Percentiles rank a stretch among this genome's conserved stretches.
phyloP scores from a whole-genome alignment of 2,113 vertebrate genomes.

The Neotoma lepida region DNA sequence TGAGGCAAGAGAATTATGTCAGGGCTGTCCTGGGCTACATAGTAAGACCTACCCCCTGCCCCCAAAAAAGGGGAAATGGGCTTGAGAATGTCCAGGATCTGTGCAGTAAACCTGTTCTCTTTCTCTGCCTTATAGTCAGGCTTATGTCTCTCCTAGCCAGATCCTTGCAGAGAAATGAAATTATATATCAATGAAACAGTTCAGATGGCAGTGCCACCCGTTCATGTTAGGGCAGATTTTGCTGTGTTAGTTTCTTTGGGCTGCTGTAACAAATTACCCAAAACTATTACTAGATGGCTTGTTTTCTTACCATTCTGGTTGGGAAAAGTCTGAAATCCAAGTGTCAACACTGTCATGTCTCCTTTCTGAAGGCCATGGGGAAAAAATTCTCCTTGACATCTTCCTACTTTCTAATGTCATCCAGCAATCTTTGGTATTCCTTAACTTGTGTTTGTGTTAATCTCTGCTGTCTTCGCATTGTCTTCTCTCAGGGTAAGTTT shows the following conservation, averaged over 20 bases:
- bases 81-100: not conserved
- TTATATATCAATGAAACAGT: not conserved
- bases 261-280: not conserved
- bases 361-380: not conserved
- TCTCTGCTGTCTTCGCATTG: conserved; percentile 1
- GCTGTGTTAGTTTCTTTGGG: not conserved
- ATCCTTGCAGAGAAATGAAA: conserved; percentile 4
- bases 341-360: not conserved
- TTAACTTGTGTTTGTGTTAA: not conserved
- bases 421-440: not conserved
- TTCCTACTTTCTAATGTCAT: conserved; percentile 14
- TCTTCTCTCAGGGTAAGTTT: not conserved
- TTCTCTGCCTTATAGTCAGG: not conserved
- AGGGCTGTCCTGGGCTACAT: not conserved
- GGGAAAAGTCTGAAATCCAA: not conserved
- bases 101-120: not conserved
- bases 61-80: not conserved
- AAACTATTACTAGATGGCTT: not conserved
- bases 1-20: not conserved
- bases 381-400: not conserved
- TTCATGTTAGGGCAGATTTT: not conserved
- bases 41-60: not conserved
- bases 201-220: not conserved
- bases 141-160: not conserved
- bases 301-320: not conserved